A percentile compares a stretch with the other conserved stretches of the same genome.
These are phyloP conservation scores for Eubasilissa splendida DNA, from an alignment of 2,888 invertebrate species.

Conservation along the genomic window DNA sequence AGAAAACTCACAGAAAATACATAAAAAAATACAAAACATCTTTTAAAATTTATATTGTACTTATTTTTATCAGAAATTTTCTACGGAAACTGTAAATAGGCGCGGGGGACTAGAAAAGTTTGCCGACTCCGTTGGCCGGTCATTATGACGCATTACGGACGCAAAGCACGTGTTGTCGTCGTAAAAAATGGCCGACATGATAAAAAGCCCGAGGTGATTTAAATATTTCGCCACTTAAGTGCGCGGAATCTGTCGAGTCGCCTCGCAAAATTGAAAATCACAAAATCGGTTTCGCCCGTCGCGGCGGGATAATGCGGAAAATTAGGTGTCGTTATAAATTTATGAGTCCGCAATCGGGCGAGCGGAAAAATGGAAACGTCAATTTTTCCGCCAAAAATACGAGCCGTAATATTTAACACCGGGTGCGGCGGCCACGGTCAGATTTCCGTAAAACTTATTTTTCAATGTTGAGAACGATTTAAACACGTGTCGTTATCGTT, in stretches of 20 bases:
- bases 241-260: slow-evolving; percentile 1
- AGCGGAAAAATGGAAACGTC: slow-evolving; percentile 3
- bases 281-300: not conserved
- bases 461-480: too few species aligned
- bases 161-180: not conserved
- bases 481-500: too few species aligned
- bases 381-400: slow-evolving; percentile 6
- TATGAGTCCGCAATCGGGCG: slow-evolving; percentile 19
- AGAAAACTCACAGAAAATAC: too few species aligned
- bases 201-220: slow-evolving; percentile 7
- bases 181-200: slow-evolving; percentile 18
- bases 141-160: too few species aligned
- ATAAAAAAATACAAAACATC: too few species aligned
- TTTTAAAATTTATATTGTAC: too few species aligned
- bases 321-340: slow-evolving; percentile 24
- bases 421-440: too few species aligned
- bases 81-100: too few species aligned
- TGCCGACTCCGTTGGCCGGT: too few species aligned
- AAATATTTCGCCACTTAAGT: slow-evolving; percentile 12
- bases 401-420: not conserved
- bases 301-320: slow-evolving; percentile 8
- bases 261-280: slow-evolving; percentile 12
- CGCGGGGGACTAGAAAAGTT: too few species aligned
- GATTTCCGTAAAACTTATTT: too few species aligned
- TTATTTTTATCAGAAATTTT: too few species aligned